Base-by-base conservation (phyloP, 2,113 vertebrate species). In the Lampris incognitus region DNA sequence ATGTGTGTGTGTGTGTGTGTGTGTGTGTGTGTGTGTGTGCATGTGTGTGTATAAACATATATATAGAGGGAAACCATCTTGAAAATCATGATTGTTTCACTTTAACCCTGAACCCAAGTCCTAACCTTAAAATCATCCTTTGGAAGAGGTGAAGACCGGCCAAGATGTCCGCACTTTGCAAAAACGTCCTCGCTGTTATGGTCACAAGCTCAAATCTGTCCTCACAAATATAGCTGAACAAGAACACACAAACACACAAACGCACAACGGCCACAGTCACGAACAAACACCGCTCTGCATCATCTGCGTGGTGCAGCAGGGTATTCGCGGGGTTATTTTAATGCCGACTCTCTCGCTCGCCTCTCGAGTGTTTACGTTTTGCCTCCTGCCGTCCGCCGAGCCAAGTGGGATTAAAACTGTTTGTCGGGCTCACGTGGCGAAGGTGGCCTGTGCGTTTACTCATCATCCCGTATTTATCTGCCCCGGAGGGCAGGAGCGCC, bases 391-490 rank as follows among this genome's bases (percentile, higher is more conserved):
- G 82, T 89, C 78, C 61, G 10, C 39, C 78, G 78, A 85, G 84
- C 86, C 75, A 44, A 76, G 68, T 85, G 91, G 81, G 90, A 90
- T 92, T 88, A 88, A 91, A 90, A 81, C 81, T 82, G 84, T 90
- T 90, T 83, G 84, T 90, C 84, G 86, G 83, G 79, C 69, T 70
- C 85, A 87, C 66, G 85, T 71, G 62, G 84, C 1, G 76, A 82
- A 69, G 82, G 60, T 79, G 86, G 77, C 56, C 82, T 70, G 66
- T 78, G 82, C 79, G 87, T 90, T 91, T 89, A 86, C 84, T 88
- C 76, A 85, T 86, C 86, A 85, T 70, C 55, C 68, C 81, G 79
- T 85, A 89, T 91, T 88, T 91, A 88, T 83, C 83, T 79, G 76
- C 81, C 84, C 83, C 81, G 5, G 71, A 86, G 75, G 86, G 72